Evolutionary conservation across 2,797 vertebrate genomes (phyloP).

Genomic region (Alauda arvensis): DNA sequence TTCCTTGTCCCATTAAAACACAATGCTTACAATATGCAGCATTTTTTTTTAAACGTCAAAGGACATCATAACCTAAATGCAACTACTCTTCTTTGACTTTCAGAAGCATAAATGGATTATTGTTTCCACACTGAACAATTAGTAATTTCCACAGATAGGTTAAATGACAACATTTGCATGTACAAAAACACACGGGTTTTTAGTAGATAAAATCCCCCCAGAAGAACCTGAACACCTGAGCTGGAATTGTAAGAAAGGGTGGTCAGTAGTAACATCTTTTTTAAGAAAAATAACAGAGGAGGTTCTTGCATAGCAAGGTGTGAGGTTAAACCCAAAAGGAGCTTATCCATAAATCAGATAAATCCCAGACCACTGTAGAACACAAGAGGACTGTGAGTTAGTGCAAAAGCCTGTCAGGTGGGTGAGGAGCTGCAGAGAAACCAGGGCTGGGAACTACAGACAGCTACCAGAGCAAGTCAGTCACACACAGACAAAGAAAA

Average conservation of each 20-base stretch:
- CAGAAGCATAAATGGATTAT: conserved; percentile 69
- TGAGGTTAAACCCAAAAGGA: conserved; percentile 62
- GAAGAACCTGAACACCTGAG: conserved; percentile 75
- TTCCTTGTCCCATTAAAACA: conserved; percentile 69
- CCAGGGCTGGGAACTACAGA: neutral
- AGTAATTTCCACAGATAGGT: conserved; percentile 55
- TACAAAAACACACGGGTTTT: conserved; percentile 65
- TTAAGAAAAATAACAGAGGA: conserved; percentile 64
- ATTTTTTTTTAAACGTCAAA: conserved; percentile 69
- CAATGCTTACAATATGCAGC: conserved; percentile 87
- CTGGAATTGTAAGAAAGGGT: conserved; percentile 64
- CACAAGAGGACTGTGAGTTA: conserved; percentile 51
- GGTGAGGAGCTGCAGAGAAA: conserved; percentile 29
- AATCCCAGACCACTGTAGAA: conserved; percentile 53
- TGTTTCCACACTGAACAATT: conserved; percentile 62
- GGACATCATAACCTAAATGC: conserved; percentile 79
- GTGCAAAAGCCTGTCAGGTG: conserved; percentile 64
- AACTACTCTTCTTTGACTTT: conserved; percentile 64
- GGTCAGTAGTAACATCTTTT: conserved; percentile 56
- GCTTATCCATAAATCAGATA: conserved; percentile 32
- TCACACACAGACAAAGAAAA: neutral
- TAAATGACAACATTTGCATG: conserved; percentile 61
- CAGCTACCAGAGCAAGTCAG: neutral
- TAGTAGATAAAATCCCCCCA: conserved; percentile 59
- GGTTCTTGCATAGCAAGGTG: conserved; percentile 77